Base-by-base conservation (phyloP, 2,797 vertebrate genomes). In the Gephyroberyx darwinii region DNA sequence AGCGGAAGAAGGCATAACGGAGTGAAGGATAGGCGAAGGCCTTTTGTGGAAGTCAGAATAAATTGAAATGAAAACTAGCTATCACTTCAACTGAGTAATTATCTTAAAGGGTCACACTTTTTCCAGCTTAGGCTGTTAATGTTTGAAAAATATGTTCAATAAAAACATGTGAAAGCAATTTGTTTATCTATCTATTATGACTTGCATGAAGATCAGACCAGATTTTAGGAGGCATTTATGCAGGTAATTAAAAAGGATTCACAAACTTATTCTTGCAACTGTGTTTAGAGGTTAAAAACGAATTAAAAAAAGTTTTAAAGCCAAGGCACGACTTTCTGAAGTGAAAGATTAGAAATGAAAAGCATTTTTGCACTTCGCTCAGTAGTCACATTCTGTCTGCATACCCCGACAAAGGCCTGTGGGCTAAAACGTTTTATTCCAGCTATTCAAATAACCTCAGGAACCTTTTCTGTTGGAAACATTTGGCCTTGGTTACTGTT, bases 371-470 rank as follows among this genome's bases (percentile, higher is more conserved):
- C 8, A 0, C 14, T 54, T 16, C 26, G 14, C 20, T 5, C 19
- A 20, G 22, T 8, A 14, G 13, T 61, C 39, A 22, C 14, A 0
- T 19, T 17, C 45, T 62, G 59, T 51, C 47, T 50, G 47, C 19
- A 45, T 8, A 47, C 5, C 5, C 16, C n/a, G 33, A 74, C 35
- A 54, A 85, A 80, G 73, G 76, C 9, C 64, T n/a, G 2, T 0
- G 4, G 12, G 10, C 10, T 14, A 37, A 65, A 50, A 50, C 54
- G 8, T 64, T 59, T 0, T 0, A 64, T 22, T 60, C 26, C 65
- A 33, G 30, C 37, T 10, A 26, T 37, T 65, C 13, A 51, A 41
- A 64, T 50, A 30, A 76, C 10, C 61, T 45, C 2, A 35, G 2
- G 17, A 69, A 74, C 75, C 1, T 64, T 47, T 64, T 75, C 35